phyloP scores from a whole-genome alignment of 1,140 invertebrate species.

The Formica selysi region DNA sequence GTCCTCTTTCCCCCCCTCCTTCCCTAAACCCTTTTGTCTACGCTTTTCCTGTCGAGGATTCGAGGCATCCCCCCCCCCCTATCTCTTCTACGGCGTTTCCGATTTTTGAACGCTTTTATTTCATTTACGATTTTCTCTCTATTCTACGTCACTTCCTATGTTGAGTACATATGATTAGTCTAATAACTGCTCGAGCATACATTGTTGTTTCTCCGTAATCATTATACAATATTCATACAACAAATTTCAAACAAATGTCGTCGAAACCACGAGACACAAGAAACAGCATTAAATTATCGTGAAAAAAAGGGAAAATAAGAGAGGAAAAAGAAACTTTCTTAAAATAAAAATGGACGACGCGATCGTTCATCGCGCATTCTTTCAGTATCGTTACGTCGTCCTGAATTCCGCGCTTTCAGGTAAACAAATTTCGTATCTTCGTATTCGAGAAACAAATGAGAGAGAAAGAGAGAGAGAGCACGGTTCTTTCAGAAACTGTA shows the following conservation, averaged over 20 bases:
- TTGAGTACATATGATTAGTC: constrained; percentile 3
- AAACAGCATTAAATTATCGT: constrained; percentile 28
- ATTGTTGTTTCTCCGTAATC: constrained; percentile 11
- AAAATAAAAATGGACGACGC: constrained; percentile 21
- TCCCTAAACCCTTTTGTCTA: constrained; percentile 84
- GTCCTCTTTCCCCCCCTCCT: constrained; percentile 51
- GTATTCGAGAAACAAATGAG: not conserved
- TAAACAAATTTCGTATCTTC: constrained; percentile 52
- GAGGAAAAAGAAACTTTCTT: not conserved
- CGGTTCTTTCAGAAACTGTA: constrained; percentile 42
- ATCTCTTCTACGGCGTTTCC: constrained; percentile 10
- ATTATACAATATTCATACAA: not conserved
- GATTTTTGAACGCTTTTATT: constrained; percentile 75
- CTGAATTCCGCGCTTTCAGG: constrained; percentile 49
- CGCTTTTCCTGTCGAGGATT: constrained; percentile 83
- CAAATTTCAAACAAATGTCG: not conserved
- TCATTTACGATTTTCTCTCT: constrained; percentile 60
- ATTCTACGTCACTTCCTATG: constrained; percentile 23
- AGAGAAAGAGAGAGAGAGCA: not conserved
- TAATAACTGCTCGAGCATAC: not conserved
- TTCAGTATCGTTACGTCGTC: constrained; percentile 48
- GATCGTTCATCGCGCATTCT: constrained; percentile 58
- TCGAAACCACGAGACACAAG: not conserved
- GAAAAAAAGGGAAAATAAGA: not conserved
- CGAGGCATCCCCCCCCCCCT: constrained; percentile 59